Evolutionary conservation across 2,888 invertebrate species (phyloP).

Genomic region (Drosophila emarginata): DNA sequence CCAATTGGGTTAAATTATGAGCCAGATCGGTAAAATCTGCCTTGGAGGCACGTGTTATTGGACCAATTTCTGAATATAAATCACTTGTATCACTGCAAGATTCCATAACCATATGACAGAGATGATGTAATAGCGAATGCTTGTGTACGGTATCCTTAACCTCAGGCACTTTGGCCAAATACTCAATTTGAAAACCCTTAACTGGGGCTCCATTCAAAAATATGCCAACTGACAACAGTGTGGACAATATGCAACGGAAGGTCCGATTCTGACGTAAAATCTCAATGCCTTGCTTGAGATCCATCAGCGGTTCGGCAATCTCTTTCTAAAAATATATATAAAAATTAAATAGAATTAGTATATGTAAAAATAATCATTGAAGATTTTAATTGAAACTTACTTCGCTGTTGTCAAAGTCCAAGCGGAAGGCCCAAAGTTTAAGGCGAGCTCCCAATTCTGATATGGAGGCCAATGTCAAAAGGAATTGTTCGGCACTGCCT

Average conservation of each 20-base stretch:
- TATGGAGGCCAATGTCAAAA: constrained; percentile 97
- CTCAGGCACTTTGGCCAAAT: constrained; percentile 98
- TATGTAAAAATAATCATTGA: fast-evolving
- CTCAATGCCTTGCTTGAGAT: constrained; percentile 98
- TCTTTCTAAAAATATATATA: constrained; percentile 86
- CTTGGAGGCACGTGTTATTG: constrained; percentile 94
- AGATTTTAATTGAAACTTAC: constrained; percentile 83
- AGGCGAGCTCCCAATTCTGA: constrained; percentile 96
- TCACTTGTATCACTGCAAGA: constrained; percentile 97
- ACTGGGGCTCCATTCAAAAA: constrained; percentile 96
- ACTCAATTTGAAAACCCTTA: constrained; percentile 98
- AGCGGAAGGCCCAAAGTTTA: constrained; percentile 98
- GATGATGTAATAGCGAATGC: constrained; percentile 97
- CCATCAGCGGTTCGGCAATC: constrained; percentile 99
- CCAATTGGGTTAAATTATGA: constrained; percentile 92
- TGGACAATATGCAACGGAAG: constrained; percentile 96
- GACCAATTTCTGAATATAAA: constrained; percentile 98
- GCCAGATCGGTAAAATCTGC: constrained; percentile 97
- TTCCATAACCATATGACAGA: constrained; percentile 98
- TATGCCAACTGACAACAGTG: constrained; percentile 96
- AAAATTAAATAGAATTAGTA: too few relatives aligned
- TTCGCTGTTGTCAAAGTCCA: constrained; percentile 98
- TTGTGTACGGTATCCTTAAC: constrained; percentile 99
- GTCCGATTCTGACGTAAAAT: constrained; percentile 95
- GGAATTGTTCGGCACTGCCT: constrained; percentile 98